Conservation (phyloP, 2,797 vertebrate species). For the Rhinella marina region DNA sequence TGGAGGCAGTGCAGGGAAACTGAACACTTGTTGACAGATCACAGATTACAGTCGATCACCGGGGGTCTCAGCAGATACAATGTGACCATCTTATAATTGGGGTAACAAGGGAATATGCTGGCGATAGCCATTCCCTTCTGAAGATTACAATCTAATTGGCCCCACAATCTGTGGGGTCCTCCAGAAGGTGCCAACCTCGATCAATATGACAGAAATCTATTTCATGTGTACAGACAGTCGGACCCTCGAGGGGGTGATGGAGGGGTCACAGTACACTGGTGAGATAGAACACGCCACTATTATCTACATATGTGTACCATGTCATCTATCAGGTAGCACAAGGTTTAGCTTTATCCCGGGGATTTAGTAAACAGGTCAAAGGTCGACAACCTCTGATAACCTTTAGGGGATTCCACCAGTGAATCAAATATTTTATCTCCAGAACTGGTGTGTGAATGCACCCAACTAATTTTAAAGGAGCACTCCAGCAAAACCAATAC, state of each 20-base stretch:
- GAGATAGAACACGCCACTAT: neutral
- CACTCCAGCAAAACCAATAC: neutral
- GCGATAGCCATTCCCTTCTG: too few species aligned
- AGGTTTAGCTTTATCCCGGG: neutral
- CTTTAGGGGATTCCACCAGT: neutral
- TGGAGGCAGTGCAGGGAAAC: neutral
- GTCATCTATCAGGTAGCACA: neutral
- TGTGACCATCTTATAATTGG: neutral
- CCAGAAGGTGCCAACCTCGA: neutral
- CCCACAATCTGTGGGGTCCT: neutral
- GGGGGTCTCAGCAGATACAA: neutral
- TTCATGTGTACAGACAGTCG: neutral
- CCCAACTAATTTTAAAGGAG: neutral
- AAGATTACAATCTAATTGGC: neutral
- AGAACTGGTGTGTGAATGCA: neutral
- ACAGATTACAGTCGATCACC: neutral
- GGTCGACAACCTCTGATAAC: conserved; percentile 32
- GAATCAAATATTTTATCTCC: neutral
- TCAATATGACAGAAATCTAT: too few species aligned
- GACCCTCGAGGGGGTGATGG: neutral
- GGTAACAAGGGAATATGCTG: neutral
- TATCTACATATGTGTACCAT: neutral
- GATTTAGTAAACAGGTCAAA: conserved; percentile 42
- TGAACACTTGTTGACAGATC: neutral
- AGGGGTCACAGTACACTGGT: neutral